Base-by-base conservation (phyloP, 2,888 invertebrate species). In the Macaria notata region DNA sequence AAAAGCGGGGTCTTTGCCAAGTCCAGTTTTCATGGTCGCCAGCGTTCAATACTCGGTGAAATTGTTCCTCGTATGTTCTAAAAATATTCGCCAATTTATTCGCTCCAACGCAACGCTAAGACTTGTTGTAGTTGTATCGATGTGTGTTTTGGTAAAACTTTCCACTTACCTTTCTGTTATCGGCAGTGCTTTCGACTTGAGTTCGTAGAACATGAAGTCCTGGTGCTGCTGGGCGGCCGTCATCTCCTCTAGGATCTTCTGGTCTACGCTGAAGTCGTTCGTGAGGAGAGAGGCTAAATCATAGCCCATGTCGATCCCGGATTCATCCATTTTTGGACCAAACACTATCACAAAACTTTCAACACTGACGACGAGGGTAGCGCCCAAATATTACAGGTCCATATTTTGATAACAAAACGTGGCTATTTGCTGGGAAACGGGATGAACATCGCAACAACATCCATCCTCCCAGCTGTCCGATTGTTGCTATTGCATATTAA, bases 271-370 rank as follows among this genome's bases (percentile, higher is more conserved):
- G 70, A 87, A 89, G 79, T 92, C 92, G 73, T 92, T 92, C 65
- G 90, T 86, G 65, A 93, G 86, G 68, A 93, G 87, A 64, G 93
- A 92, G 61, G 92, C 92, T 73, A 94, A 90, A 87, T 94, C 94
- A 75, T 93, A 94, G 62, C 92, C 93, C 92, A 94, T 92, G 74
- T 94, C 94, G 70, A 94, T 93, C 66, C 94, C 94, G 71, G 94
- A 94, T 81, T 94, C 94, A 83, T 93, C 93, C 93, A 93, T 93
- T 78, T 80, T 87, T 69, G 60, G 75, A 75, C 72, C 73, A 69
- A 76, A 73, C 86, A 84, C 84, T 76, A 79, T 76, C 84, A 83
- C 82, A 74, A 7, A 59, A 51, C 54, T 79, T 81, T 75, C 48
- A 48, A 70, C 89, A 88, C 87, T 78, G 64, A 68, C 68, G 73